These are phyloP conservation scores for Romanogobio albipinnatus DNA, from an alignment of 2,113 vertebrate species.

Conservation along the genomic window DNA sequence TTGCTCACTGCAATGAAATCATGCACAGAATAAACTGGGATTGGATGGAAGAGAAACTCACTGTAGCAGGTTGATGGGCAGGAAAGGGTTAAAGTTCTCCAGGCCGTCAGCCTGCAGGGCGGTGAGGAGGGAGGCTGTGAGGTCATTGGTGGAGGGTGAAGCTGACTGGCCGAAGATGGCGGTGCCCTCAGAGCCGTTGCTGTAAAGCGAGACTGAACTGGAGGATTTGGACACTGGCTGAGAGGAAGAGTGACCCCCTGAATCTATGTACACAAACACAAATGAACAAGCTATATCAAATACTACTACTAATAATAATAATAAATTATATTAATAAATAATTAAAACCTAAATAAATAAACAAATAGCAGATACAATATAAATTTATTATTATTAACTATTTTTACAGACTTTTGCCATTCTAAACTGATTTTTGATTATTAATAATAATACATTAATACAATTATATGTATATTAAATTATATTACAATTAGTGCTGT, in stretches of 20 bases:
- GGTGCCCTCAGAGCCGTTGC: slow-evolving; percentile 77
- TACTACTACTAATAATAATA: neutral
- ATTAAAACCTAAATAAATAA: neutral
- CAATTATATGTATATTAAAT: too few relatives aligned
- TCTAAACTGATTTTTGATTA: too few relatives aligned
- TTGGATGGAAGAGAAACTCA: slow-evolving; percentile 64
- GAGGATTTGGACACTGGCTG: slow-evolving; percentile 80
- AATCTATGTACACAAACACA: slow-evolving; percentile 59
- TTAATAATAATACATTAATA: too few relatives aligned
- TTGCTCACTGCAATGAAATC: neutral
- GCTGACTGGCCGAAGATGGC: slow-evolving; percentile 77
- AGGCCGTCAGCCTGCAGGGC: slow-evolving; percentile 74
- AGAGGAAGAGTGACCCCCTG: slow-evolving; percentile 65
- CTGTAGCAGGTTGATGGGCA: slow-evolving; percentile 83
- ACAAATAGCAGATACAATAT: too few relatives aligned
- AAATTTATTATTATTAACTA: too few relatives aligned
- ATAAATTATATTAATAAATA: neutral
- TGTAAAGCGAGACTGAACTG: slow-evolving; percentile 80
- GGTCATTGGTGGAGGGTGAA: slow-evolving; percentile 78
- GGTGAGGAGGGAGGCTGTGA: slow-evolving; percentile 76
- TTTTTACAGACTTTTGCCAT: too few relatives aligned
- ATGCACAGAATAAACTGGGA: neutral
- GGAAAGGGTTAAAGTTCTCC: slow-evolving; percentile 78
- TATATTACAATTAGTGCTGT: too few relatives aligned
- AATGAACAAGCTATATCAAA: neutral